Evolutionary conservation across 2,888 invertebrate genomes (phyloP), one percentile per base, ranked within the genome.

Genomic region (Aphidius colemani): DNA sequence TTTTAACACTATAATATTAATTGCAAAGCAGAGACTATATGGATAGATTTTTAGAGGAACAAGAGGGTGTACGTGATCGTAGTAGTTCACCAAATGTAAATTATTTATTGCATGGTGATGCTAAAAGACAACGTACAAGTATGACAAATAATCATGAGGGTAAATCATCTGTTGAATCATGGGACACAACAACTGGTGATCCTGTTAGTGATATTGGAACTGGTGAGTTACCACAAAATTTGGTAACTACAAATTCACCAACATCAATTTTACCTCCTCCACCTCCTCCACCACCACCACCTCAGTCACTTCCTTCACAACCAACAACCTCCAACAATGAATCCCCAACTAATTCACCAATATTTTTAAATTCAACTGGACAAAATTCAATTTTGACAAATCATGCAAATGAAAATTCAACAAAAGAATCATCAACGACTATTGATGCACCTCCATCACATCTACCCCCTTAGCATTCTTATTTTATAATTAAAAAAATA

Each of bases 41-140:
- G 95, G 95, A 96, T 78, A 87, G 94, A 73, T 95, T 95, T 83
- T 85, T 95, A 74, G 93, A 94, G 78, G 95, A 95, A 78, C 93
- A 94, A 80, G 92, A 92, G 74, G 83, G 84, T 41, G 84, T 85
- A 10, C 84, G 87, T n/a, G 87, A 89, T 62, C 86, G 89, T 39
- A 90, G 90, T 63, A 89, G 91, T 40, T 92, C 92, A 10, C 91
- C 91, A 0, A 90, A 88, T 73, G 85, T 88, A 53, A 87, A 87
- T 69, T 83, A 78, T 67, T 68, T 82, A 13, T 64, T 82, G 7
- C 79, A 79, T 53, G 80, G 80, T 0, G 82, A 82, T 49, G 72
- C 76, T 0, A 82, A 82, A 58, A 74, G 82, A 7, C 82, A 82
- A 60, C 76, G 81, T 49, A 74, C 71, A 41, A 63, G 70, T 8